Evolutionary conservation across 2,113 vertebrate species (phyloP), one percentile per base, ranked within the genome.

Genomic region (Caranx ignobilis): DNA sequence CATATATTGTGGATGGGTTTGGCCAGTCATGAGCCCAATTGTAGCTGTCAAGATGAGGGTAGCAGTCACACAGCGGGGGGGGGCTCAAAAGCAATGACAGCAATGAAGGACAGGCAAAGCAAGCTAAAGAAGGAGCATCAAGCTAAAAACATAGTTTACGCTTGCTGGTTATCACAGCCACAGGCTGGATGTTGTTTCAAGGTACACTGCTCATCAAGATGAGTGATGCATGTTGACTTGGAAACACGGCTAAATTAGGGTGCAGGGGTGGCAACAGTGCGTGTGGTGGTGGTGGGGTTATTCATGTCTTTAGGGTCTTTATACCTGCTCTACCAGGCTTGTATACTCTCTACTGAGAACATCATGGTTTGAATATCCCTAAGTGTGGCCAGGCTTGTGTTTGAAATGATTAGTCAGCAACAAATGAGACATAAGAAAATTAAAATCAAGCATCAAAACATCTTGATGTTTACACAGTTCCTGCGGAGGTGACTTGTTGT

Each of bases 401-500:
- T 77, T 68, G 35, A 66, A 47, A 57, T 67, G 54, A 81, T 50
- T 35, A 63, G 65, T 60, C 56, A 26, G 26, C 47, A 56, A 18
- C n/a, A 60, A 45, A 81, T 71, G 34, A 45, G n/a, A 57, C 1
- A 26, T n/a, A 63, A 85, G 16, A 19, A 62, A 71, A 55, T 37
- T n/a, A 37, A 69, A 61, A 83, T n/a, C 35, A 43, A 63, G 78
- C 71, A 71, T 13, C 12, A 79, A 48, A 64, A 31, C 71, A 71
- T 70, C 41, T 43, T n/a, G 71, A 48, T 18, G 26, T 47, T 37
- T 60, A 39, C 59, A 67, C 59, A 67, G 70, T 34, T 60, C 65
- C 75, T 66, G 75, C 50, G 64, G 66, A 21, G 77, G 65, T 57
- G 85, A 74, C 72, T 85, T 75, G 69, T 81, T 79, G 60, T 75